Conservation (phyloP, 2,113 vertebrate genomes). For the Erinaceus europaeus region DNA sequence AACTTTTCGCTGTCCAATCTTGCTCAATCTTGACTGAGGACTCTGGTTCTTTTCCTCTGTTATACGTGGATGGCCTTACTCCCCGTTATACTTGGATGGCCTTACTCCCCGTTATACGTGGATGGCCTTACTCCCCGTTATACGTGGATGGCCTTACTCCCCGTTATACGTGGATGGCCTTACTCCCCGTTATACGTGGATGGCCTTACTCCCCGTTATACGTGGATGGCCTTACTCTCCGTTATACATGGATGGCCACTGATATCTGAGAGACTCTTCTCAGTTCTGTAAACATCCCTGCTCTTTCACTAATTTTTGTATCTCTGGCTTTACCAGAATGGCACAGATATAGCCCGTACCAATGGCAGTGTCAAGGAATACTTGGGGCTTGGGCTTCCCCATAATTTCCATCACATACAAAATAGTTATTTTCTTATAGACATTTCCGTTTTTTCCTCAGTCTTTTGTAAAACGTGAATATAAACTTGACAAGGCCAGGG, state of each 20-base stretch:
- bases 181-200: neutral
- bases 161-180: neutral
- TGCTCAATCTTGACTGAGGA: neutral
- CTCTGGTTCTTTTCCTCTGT: neutral
- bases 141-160: neutral
- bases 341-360: neutral
- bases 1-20: neutral
- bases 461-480: neutral
- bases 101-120: too few species aligned
- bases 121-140: too few species aligned
- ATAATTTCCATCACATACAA: neutral
- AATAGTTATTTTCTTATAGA: neutral
- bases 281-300: neutral
- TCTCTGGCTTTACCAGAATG: neutral
- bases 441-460: neutral
- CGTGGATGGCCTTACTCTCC: too few species aligned
- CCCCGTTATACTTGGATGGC: too few species aligned
- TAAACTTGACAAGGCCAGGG: neutral
- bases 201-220: too few species aligned
- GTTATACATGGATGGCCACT: neutral
- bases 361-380: neutral
- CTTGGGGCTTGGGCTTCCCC: neutral
- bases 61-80: too few species aligned
- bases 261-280: neutral
- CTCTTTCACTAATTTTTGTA: neutral